phyloP scores from a whole-genome alignment of 2,113 vertebrate genomes.

The Phalacrocorax carbo region DNA sequence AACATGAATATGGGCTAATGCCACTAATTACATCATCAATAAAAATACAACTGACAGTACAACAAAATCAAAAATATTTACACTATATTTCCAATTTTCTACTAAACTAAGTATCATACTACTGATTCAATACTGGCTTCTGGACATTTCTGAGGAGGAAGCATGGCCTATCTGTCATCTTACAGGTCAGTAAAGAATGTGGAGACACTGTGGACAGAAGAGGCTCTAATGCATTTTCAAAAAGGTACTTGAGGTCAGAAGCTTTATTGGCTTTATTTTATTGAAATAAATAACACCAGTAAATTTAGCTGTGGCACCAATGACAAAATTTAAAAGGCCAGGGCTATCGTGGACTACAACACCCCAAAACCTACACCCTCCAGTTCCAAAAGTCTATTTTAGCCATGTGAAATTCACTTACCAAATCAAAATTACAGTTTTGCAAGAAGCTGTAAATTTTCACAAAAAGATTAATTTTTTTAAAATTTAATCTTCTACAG shows the following conservation, averaged over 20 bases:
- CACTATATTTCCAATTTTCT: not conserved
- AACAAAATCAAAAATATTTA: not conserved
- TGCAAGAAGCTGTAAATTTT: not conserved
- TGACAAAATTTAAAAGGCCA: not conserved
- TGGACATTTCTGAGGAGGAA: not conserved
- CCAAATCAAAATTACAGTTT: not conserved
- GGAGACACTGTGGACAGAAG: not conserved
- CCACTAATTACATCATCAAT: not conserved
- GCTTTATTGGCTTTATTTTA: not conserved
- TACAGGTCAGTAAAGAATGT: not conserved
- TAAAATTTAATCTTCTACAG: not conserved
- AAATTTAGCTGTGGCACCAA: not conserved
- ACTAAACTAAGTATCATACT: not conserved
- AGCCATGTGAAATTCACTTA: not conserved
- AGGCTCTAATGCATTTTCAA: not conserved
- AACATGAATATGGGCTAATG: not conserved
- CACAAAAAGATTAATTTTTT: not conserved
- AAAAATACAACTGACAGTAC: not conserved
- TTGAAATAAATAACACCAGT: not conserved
- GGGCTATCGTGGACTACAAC: not conserved
- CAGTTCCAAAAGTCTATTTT: not conserved
- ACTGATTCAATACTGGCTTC: not conserved
- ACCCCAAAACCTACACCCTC: not conserved
- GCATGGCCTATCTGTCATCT: not conserved
- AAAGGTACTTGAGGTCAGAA: not conserved